These are phyloP conservation scores for Lithophane leautieri DNA, from an alignment of 2,888 invertebrate genomes.

Conservation along the genomic window DNA sequence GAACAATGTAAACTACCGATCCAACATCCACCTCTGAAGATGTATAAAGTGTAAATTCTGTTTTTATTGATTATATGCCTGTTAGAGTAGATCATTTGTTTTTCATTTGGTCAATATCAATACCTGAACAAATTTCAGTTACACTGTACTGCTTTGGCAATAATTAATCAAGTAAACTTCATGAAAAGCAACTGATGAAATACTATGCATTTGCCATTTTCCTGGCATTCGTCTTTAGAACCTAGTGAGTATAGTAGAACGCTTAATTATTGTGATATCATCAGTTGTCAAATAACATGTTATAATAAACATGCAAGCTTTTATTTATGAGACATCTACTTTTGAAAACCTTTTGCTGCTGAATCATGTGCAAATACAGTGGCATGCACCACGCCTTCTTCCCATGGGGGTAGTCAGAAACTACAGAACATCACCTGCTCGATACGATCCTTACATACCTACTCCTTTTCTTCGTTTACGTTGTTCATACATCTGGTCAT, in stretches of 20 bases:
- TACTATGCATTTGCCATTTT: constrained; percentile 36
- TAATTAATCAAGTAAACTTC: constrained; percentile 23
- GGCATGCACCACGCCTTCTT: background rate
- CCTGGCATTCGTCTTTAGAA: constrained; percentile 1
- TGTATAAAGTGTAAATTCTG: constrained; percentile 88
- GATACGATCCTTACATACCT: background rate
- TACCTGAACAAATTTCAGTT: constrained; percentile 51
- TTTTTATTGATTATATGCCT: constrained; percentile 86
- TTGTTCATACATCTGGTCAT: no score
- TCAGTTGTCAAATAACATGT: constrained; percentile 44
- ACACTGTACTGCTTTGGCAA: constrained; percentile 15
- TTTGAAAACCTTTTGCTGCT: no score
- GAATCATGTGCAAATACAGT: background rate
- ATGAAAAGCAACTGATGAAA: constrained; percentile 57
- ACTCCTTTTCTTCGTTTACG: no score
- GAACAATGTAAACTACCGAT: constrained; percentile 75
- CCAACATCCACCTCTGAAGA: constrained; percentile 71
- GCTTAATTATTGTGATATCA: constrained; percentile 23
- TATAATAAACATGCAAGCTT: constrained; percentile 1
- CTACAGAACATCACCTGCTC: background rate
- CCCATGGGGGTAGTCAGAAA: no score
- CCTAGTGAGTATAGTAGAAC: background rate
- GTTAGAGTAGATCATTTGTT: constrained; percentile 87
- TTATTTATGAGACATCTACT: constrained; percentile 24
- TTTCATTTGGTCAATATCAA: constrained; percentile 79